Percentiles rank a stretch among this genome's conserved stretches.
These are phyloP conservation scores for Capromys pilorides DNA, from an alignment of 2,797 vertebrate species.

Conservation along the genomic window DNA sequence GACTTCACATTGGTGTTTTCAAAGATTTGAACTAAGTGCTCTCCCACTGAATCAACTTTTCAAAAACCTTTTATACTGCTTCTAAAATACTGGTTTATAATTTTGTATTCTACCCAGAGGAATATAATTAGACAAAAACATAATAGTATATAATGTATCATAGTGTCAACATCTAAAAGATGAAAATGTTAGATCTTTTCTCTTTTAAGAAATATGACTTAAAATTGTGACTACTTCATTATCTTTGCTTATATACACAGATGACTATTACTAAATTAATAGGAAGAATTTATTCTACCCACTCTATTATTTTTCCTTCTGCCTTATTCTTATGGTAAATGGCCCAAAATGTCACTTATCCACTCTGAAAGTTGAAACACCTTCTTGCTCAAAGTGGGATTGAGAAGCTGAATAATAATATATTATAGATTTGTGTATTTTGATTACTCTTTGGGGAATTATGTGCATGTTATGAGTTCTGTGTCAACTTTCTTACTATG, in stretches of 20 bases:
- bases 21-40: not conserved
- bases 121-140: not conserved
- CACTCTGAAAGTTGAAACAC: not conserved
- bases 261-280: not conserved
- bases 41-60: not conserved
- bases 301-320: not conserved
- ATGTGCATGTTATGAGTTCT: not conserved
- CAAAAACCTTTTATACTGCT: too few relatives aligned
- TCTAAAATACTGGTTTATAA: not conserved
- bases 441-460: not conserved
- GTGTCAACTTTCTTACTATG: not conserved
- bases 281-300: not conserved
- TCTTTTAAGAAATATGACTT: not conserved
- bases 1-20: not conserved
- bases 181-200: not conserved
- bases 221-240: not conserved
- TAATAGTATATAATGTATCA: not conserved
- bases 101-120: constrained; percentile 21
- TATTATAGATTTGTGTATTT: not conserved
- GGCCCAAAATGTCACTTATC: not conserved
- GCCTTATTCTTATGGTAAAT: not conserved
- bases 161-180: not conserved
- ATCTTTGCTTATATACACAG: not conserved
- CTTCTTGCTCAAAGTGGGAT: not conserved
- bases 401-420: not conserved